These are phyloP conservation scores for Seira ritae DNA, from an alignment of 2,888 invertebrate genomes.

Conservation along the genomic window DNA sequence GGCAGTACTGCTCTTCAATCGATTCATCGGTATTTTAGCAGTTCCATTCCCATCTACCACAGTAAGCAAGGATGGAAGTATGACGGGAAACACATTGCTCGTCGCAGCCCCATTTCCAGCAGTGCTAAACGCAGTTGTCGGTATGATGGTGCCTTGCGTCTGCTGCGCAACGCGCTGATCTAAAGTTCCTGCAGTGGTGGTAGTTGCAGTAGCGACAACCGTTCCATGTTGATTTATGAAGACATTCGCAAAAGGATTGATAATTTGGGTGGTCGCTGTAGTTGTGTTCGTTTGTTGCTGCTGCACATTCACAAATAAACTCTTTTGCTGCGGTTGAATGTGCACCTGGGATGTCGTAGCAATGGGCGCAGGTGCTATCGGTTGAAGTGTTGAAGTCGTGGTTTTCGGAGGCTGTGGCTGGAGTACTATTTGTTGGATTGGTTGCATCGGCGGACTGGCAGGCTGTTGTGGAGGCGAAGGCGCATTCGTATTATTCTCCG, in stretches of 20 bases:
- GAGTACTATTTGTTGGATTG: not conserved
- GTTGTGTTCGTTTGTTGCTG: not conserved
- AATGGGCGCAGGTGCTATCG: conserved; percentile 2
- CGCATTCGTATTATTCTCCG: conserved; percentile 23
- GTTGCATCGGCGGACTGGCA: conserved; percentile 13
- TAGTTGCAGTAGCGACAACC: conserved; percentile 38
- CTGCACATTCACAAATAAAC: conserved; percentile 44
- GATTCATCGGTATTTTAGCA: conserved; percentile 37
- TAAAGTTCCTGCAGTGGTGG: conserved; percentile 24
- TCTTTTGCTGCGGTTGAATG: conserved; percentile 37
- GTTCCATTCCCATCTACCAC: conserved; percentile 49
- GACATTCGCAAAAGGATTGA: conserved; percentile 51
- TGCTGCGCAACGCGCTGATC: conserved; percentile 18
- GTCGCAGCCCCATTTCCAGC: not conserved
- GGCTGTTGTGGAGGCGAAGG: conserved; percentile 19
- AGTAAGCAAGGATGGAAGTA: conserved; percentile 35
- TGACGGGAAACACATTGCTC: conserved; percentile 43
- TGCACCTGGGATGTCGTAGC: not conserved
- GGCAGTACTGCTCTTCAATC: not conserved
- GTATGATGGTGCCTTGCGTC: conserved; percentile 30
- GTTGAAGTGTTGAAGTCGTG: conserved; percentile 9
- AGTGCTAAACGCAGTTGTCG: conserved; percentile 38
- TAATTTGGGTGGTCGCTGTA: not conserved
- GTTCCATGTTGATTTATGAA: conserved; percentile 52
- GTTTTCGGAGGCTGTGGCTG: conserved; percentile 2